Conservation (phyloP, 92 coral and sea anemone genomes). For the Galaxea fascicularis region DNA sequence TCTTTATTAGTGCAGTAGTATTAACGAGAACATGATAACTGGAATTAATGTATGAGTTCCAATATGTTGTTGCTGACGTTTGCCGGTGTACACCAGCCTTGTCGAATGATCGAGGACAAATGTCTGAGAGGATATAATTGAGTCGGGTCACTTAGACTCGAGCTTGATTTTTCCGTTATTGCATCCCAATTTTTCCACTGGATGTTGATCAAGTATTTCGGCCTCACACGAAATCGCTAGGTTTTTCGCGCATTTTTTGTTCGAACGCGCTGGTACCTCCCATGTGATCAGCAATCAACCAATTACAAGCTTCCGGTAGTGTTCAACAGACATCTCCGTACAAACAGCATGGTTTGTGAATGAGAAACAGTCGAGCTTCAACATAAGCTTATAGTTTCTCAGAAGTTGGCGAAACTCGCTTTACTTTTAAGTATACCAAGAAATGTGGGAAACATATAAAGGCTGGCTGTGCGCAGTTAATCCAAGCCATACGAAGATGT, state of each 20-base stretch:
- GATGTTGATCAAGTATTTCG: slow-evolving; percentile 28
- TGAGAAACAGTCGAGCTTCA: slow-evolving; percentile 10
- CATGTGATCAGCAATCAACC: slow-evolving; percentile 50
- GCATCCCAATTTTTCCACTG: not conserved
- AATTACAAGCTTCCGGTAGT: slow-evolving; percentile 30
- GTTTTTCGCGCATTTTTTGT: slow-evolving; percentile 55
- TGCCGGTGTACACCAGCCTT: not conserved
- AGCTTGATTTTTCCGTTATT: slow-evolving; percentile 3
- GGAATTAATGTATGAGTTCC: not conserved
- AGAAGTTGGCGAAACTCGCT: not conserved
- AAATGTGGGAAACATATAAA: slow-evolving; percentile 8
- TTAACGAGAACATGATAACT: not conserved
- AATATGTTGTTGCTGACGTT: not conserved
- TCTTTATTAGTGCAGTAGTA: not conserved
- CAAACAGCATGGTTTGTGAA: slow-evolving; percentile 51
- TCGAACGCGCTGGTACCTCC: slow-evolving; percentile 22
- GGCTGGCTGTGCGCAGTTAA: not conserved
- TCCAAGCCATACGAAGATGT: slow-evolving; percentile 22
- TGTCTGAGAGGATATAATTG: not conserved
- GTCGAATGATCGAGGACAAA: not conserved
- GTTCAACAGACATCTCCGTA: slow-evolving; percentile 43
- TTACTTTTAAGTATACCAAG: slow-evolving; percentile 3
- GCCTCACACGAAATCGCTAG: slow-evolving; percentile 1
- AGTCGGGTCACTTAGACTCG: not conserved
- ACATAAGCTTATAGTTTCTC: slow-evolving; percentile 1